Evolutionary conservation across 2,888 invertebrate species (phyloP), one percentile per base, ranked within the genome.

Genomic region (Tachina grossa): DNA sequence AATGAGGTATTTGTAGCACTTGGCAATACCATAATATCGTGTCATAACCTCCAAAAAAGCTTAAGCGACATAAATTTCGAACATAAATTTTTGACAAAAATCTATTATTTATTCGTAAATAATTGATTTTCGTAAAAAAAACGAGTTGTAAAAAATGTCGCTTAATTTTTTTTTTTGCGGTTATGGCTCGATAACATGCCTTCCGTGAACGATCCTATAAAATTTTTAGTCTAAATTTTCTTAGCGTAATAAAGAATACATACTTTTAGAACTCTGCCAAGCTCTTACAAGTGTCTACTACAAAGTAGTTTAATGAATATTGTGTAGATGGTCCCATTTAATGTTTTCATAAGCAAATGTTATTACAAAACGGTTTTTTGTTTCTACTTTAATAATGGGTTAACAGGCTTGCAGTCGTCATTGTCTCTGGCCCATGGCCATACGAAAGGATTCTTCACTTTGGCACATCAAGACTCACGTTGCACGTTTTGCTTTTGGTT

Each of bases 391-490:
- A 57, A 76, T 80, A 65, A 75, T 68, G 61, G 72, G 71, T 74
- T 77, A 84, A 84, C 81, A 84, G 81, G 63, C 77, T 81, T 69
- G 78, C 66, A 78, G 77, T 57, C 45, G 49, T 39, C 71, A 74
- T n/a, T 55, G n/a, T 39, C 72, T 39, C 31, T 74, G 76, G 41
- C 16, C 53, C 57, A 53, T 41, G 5, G 68, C 61, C 53, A 51
- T 49, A 16, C 39, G 53, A 76, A 71, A 69, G 63, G 57, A 71
- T 74, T 63, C 31, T 8, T 51, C 19, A 61, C 6, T 61, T 14
- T 22, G 31, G 39, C n/a, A 14, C 43, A 47, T 9, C 2, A 22
- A 9, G 31, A 49, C 13, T 69, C n/a, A 22, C 9, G 76, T 71
- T 84, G 11, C 79, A 84, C 79, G 84, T 84, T 74, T 11, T 39